Conservation (phyloP, 2,888 invertebrate species). For the Emmelina monodactyla region DNA sequence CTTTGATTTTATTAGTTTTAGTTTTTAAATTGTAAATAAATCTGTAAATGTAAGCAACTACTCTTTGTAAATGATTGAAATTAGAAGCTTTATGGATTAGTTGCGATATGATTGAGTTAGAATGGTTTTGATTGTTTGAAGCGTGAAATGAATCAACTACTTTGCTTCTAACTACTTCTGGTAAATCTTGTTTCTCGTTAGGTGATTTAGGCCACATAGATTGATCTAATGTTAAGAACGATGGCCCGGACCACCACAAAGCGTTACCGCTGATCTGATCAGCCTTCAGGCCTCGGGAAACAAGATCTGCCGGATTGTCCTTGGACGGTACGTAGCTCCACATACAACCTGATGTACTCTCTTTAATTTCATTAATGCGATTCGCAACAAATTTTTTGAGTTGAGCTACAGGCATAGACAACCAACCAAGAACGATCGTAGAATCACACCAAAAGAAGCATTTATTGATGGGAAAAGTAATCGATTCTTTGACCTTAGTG, state of each 20-base stretch:
- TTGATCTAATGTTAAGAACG: neutral
- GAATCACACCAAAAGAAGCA: neutral
- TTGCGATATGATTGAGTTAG: neutral
- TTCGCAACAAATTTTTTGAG: neutral
- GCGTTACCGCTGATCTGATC: neutral
- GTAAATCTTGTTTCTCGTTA: conserved; percentile 1
- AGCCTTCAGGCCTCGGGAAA: conserved; percentile 1
- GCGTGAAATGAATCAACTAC: neutral
- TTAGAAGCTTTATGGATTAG: neutral
- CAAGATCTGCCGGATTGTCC: conserved; percentile 1
- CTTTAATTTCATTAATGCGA: neutral
- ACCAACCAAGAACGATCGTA: neutral
- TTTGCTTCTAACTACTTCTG: neutral
- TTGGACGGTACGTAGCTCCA: conserved; percentile 1
- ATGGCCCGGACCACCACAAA: neutral
- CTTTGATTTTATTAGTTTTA: neutral
- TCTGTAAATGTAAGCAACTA: neutral
- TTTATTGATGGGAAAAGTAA: too few relatives aligned
- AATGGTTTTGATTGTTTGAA: neutral
- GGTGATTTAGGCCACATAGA: neutral
- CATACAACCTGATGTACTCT: neutral
- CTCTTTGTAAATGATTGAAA: neutral
- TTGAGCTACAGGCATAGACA: neutral
- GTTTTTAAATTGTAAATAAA: neutral
- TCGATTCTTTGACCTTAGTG: too few relatives aligned